Evolutionary conservation across 2,113 vertebrate species (phyloP), one percentile per base, ranked within the genome.

Genomic region (Eolophus roseicapilla): DNA sequence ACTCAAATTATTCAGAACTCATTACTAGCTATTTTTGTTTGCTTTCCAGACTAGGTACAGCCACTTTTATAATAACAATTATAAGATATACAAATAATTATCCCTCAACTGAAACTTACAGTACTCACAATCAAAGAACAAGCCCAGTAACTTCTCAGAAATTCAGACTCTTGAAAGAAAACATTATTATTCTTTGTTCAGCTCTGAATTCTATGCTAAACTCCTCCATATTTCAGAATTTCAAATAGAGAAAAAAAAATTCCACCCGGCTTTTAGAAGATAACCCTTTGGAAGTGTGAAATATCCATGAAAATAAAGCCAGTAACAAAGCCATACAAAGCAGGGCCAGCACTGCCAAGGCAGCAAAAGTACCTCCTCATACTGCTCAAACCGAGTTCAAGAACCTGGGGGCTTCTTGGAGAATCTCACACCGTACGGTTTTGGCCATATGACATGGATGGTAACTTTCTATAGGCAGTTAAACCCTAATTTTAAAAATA

Each of bases 161-260:
- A 92, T 69, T 33, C 70, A 68, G 21, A 55, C 39, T 80, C 59
- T 82, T 85, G 74, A 90, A 86, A 94, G 91, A 87, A 89, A 95
- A 62, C 39, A 17, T 71, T 53, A 71, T 90, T 90, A 69, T 19
- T 87, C 74, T 91, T 87, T 91, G 70, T 94, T 94, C 77, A 64
- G 77, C 52, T 87, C 74, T 64, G 65, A 95, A 91, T 87, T 47
- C 62, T 73, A 62, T 74, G 90, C 53, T 78, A 91, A 90, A 90
- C 95, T 96, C 94, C 92, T 84, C 89, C 94, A 25, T 87, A 62
- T 53, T 90, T 85, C 81, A 94, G 74, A 75, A 89, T 70, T 84
- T 62, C 84, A 71, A 69, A 73, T 2, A 27, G 13, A 90, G 57
- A 43, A 84, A 70, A 88, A 82, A 43, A 17, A 10, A 5, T 3